Evolutionary conservation across 2,888 invertebrate species (phyloP), one percentile per base, ranked within the genome.

Genomic region (Lapara coniferarum): DNA sequence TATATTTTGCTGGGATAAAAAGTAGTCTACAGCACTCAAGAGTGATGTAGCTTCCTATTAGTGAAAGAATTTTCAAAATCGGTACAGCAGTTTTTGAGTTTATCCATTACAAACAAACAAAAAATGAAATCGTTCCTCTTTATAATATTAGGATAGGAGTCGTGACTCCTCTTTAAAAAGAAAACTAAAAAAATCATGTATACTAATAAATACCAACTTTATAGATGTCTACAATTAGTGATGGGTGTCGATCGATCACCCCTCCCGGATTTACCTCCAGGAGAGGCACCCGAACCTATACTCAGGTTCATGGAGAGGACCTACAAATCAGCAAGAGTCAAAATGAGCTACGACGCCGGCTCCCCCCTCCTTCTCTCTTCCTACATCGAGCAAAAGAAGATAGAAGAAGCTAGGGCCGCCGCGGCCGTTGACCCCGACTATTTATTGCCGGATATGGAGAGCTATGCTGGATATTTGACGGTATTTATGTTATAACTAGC

Each of bases 351-450:
- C 52, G 90, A 88, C 7, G 89, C 94, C 0, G 95, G 95, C 0
- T 81, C 92, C 0, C 95, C 95, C 0, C 83, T 95, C 0, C 92
- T 95, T 19, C 89, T 96, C 10, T 94, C 95, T 0, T 94, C 95
- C 0, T 90, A 87, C 67, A 93, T 96, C 16, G 94, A 95, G 73
- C 84, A 89, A 30, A 94, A 94, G 10, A 90, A 93, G 71, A 75
- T 95, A 30, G 88, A 93, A 13, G 91, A 93, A 75, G 95, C 94
- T 0, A 89, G 92, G 69, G 83, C 88, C 52, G 90, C 91, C 0
- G 93, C 94, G 0, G 82, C 77, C 51, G 94, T 94, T 0, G 89
- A 91, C 66, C 85, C 90, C 0, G 89, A 85, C 0, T 88, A 86
- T 69, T 68, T 93, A 66, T 75, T 93, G 12, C 90, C 91, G n/a